Conservation (phyloP, 2,888 invertebrate genomes). For the Stenchaetothrips biformis region DNA sequence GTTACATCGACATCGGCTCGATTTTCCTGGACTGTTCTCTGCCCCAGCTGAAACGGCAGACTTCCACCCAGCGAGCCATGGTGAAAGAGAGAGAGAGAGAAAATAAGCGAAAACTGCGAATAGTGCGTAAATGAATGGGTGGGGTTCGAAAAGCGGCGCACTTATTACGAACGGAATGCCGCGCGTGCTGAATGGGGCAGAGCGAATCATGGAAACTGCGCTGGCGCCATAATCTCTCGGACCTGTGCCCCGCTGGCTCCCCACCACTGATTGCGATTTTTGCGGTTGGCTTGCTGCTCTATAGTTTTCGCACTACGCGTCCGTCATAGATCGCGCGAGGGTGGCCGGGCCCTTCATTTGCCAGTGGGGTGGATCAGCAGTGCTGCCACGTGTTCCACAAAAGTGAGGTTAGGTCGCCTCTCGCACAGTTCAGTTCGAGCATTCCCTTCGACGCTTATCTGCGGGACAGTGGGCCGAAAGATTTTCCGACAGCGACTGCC, state of each 20-base stretch:
- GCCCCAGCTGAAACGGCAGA: too few relatives aligned
- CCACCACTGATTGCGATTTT: constrained; percentile 14
- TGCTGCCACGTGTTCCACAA: too few relatives aligned
- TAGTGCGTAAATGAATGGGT: background rate
- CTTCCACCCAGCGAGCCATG: too few relatives aligned
- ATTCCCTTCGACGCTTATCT: too few relatives aligned
- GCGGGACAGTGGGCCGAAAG: background rate
- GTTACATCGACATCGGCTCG: background rate
- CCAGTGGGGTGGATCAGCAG: too few relatives aligned
- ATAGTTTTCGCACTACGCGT: constrained; percentile 5
- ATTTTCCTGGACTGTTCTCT: background rate
- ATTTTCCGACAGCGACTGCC: background rate
- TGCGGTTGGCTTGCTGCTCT: constrained; percentile 10
- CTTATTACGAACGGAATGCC: background rate
- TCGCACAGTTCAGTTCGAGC: too few relatives aligned
- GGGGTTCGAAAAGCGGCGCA: background rate
- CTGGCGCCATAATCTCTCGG: background rate
- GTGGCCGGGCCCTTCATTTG: background rate
- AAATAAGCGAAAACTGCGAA: background rate
- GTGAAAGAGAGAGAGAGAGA: background rate
- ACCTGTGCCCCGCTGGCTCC: background rate
- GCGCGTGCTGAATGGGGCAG: background rate
- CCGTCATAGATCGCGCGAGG: background rate
- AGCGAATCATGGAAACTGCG: constrained; percentile 7
- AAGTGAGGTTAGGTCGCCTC: too few relatives aligned